Base-by-base conservation (phyloP, 2,888 invertebrate species). In the Luperina testacea region DNA sequence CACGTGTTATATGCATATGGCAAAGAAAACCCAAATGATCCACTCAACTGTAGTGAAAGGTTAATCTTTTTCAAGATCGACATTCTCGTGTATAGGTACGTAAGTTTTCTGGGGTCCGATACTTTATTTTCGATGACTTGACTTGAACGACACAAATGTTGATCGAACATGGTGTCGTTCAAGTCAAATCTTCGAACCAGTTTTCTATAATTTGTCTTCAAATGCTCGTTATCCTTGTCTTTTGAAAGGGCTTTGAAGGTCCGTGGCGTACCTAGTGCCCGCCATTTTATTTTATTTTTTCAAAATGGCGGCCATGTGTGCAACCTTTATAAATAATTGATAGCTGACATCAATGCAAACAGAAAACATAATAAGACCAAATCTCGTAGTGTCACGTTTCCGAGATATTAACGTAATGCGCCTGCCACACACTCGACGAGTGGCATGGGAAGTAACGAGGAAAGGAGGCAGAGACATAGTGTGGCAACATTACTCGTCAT, bases 71-170 rank as follows among this genome's bases (percentile, higher is more conserved):
- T 15, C 9, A 24, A 65, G 3, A 38, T 64, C 4, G 9, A 69
- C 32, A 38, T 72, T 32, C 24, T 64, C 42, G 53, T 71, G 15
- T 82, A 68, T 27, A 27, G 59, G 59, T 59, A 80, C 15, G 86
- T 86, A 65, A 80, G 82, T 81, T 67, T 42, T 59, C 17, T 59
- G 59, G 59, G 38, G 57, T 7, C n/a, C 7, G 53, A 53, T 70
- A 53, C 53, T 71, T 71, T 70, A 24, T 53, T 59, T 38, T n/a
- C 38, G n/a, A 17, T 53, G 27, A 32, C 5, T 38, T 70, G 17
- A n/a, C 17, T 38, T 38, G 59, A 42, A 70, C 24, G 3, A 70
- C 38, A 70, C 38, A n/a, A 32, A 53, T 51, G 9, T 24, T 32
- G 24, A 32, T 51, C 2, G 24, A 51, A 24, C 51, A 51, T 51